phyloP scores from a whole-genome alignment of 2,888 invertebrate genomes.

The Aethes cnicana region DNA sequence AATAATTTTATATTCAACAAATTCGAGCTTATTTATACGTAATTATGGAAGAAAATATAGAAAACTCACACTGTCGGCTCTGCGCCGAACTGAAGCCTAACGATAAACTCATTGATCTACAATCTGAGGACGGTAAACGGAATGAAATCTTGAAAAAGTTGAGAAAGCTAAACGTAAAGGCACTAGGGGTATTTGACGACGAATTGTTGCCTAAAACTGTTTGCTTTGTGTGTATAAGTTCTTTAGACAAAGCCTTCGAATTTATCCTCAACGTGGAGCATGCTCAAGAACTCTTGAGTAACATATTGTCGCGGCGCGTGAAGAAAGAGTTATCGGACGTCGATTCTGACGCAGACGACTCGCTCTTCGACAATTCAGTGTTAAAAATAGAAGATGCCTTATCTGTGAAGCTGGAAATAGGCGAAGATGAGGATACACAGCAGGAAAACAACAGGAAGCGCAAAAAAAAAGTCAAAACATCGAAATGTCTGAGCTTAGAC shows the following conservation, averaged over 20 bases:
- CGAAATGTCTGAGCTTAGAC: slow-evolving; percentile 14
- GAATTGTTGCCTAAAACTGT: slow-evolving; percentile 29
- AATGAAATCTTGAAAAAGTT: slow-evolving; percentile 23
- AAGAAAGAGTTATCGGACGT: slow-evolving; percentile 17
- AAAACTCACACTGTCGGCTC: slow-evolving; percentile 49
- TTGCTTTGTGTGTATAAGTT: slow-evolving; percentile 28
- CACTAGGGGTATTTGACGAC: slow-evolving; percentile 16
- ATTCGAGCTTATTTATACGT: not conserved
- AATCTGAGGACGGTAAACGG: slow-evolving; percentile 18
- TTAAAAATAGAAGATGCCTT: not conserved
- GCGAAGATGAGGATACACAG: slow-evolving; percentile 3
- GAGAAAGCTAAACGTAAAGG: slow-evolving; percentile 17
- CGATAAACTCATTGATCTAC: slow-evolving; percentile 22
- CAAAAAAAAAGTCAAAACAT: slow-evolving; percentile 18
- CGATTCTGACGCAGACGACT: slow-evolving; percentile 14
- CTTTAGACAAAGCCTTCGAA: slow-evolving; percentile 23
- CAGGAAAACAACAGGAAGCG: slow-evolving; percentile 4
- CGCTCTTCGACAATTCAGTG: slow-evolving; percentile 4
- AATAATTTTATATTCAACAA: slow-evolving; percentile 20
- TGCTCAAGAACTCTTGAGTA: slow-evolving; percentile 23
- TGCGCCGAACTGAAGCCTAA: slow-evolving; percentile 51
- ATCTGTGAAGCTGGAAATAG: slow-evolving; percentile 17
- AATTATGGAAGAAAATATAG: slow-evolving; percentile 18
- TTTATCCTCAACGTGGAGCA: slow-evolving; percentile 24
- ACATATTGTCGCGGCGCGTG: slow-evolving; percentile 14